These are phyloP conservation scores for Caligus rogercresseyi DNA, from an alignment of 1,140 invertebrate species.

Conservation along the genomic window DNA sequence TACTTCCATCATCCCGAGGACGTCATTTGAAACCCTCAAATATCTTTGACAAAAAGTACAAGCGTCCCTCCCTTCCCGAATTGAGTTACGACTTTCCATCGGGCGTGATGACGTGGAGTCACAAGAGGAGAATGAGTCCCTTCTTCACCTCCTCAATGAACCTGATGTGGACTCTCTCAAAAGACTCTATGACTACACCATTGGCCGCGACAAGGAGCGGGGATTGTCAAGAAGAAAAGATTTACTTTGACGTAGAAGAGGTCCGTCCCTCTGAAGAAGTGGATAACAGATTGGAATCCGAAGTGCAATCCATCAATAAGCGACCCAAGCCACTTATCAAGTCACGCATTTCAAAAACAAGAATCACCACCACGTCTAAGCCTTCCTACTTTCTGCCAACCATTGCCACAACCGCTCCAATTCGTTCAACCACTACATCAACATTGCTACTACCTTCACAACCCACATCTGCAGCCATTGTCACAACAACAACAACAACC, in stretches of 20 bases:
- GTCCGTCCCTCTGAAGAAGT: background rate
- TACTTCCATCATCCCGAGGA: background rate
- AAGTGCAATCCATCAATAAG: background rate
- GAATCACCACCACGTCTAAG: background rate
- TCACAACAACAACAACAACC: background rate
- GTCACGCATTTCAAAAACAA: too few relatives aligned
- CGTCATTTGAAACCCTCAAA: background rate
- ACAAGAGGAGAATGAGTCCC: background rate
- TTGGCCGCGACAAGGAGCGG: background rate
- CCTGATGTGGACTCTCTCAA: background rate
- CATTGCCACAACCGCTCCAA: background rate
- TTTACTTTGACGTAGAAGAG: background rate
- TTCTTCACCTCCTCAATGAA: background rate
- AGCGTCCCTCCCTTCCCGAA: background rate
- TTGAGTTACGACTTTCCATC: background rate
- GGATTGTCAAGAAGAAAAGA: background rate
- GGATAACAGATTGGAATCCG: background rate
- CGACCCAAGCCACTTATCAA: background rate
- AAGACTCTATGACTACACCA: background rate
- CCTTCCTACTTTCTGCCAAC: background rate
- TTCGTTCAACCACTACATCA: background rate
- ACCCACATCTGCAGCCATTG: background rate
- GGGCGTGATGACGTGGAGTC: background rate
- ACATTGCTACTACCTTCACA: too few relatives aligned
- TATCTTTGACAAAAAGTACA: background rate